Conservation (phyloP, 2,888 invertebrate species). For the Sinhomidia bicolor region DNA sequence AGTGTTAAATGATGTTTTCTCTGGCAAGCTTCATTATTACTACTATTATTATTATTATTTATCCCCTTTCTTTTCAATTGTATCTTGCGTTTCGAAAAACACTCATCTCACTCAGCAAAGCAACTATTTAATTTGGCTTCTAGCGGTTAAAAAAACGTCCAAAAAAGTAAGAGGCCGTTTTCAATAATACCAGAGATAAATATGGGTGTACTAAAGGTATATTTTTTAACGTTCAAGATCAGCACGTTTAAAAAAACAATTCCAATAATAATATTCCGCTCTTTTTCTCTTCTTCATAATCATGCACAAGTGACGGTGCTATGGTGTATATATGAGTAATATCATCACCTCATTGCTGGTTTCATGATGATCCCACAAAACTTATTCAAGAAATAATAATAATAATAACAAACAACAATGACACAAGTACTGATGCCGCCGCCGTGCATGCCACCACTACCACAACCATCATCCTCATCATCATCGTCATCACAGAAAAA, state of each 20-base stretch:
- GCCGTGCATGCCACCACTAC: slow-evolving; percentile 9
- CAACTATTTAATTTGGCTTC: not conserved
- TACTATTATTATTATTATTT: not conserved
- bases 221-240: not conserved
- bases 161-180: slow-evolving; percentile 27
- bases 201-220: not conserved
- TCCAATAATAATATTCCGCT: slow-evolving; percentile 38
- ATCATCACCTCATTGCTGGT: slow-evolving; percentile 34
- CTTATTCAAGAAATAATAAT: slow-evolving; percentile 16
- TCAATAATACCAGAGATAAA: slow-evolving; percentile 11
- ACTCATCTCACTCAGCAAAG: not conserved
- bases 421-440: slow-evolving; percentile 40
- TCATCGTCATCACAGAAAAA: not conserved
- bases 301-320: not conserved
- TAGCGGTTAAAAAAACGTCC: not conserved
- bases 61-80: not conserved
- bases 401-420: slow-evolving; percentile 64
- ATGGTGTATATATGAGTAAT: slow-evolving; percentile 42
- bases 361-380: slow-evolving; percentile 49
- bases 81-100: not conserved
- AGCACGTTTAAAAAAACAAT: slow-evolving; percentile 45
- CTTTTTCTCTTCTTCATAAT: not conserved
- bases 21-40: not conserved
- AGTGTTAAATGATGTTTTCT: too few relatives aligned
- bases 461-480: not conserved